phyloP scores from a whole-genome alignment of 2,888 invertebrate species.

The Alitta virens region DNA sequence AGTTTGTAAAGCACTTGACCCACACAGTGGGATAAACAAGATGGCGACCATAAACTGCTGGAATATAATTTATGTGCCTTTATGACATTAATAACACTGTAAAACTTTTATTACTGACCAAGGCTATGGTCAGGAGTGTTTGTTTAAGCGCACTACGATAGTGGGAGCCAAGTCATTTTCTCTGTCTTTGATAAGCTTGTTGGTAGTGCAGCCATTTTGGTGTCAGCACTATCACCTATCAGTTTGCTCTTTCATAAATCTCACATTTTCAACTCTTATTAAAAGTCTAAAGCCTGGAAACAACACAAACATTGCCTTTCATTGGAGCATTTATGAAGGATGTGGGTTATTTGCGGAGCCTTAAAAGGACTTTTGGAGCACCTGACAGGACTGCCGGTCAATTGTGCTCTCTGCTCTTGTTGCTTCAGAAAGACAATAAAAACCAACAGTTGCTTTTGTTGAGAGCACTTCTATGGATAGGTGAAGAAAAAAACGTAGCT shows the following conservation, averaged over 20 bases:
- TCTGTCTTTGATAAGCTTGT: not conserved
- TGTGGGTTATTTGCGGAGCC: not conserved
- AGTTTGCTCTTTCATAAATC: constrained; percentile 3
- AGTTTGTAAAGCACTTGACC: too few relatives aligned
- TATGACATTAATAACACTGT: constrained; percentile 7
- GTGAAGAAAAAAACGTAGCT: too few relatives aligned
- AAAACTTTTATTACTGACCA: constrained; percentile 1
- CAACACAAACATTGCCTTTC: constrained; percentile 6
- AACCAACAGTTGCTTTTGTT: too few relatives aligned
- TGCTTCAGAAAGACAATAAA: too few relatives aligned
- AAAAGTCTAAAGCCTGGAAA: constrained; percentile 1
- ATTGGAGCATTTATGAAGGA: not conserved
- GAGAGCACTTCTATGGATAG: too few relatives aligned
- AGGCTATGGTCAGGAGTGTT: constrained; percentile 1
- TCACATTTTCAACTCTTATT: not conserved
- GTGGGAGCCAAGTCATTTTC: not conserved
- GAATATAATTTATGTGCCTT: constrained; percentile 5
- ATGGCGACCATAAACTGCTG: not conserved
- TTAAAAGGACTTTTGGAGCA: not conserved
- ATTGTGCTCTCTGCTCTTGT: too few relatives aligned
- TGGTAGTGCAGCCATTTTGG: not conserved
- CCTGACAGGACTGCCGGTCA: too few relatives aligned
- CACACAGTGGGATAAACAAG: too few relatives aligned
- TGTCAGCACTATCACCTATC: not conserved
- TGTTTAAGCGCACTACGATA: not conserved